A percentile compares a stretch with the other conserved stretches of the same genome.
Conservation (phyloP, 2,888 invertebrate species). For the Balanococcus diminutus region DNA sequence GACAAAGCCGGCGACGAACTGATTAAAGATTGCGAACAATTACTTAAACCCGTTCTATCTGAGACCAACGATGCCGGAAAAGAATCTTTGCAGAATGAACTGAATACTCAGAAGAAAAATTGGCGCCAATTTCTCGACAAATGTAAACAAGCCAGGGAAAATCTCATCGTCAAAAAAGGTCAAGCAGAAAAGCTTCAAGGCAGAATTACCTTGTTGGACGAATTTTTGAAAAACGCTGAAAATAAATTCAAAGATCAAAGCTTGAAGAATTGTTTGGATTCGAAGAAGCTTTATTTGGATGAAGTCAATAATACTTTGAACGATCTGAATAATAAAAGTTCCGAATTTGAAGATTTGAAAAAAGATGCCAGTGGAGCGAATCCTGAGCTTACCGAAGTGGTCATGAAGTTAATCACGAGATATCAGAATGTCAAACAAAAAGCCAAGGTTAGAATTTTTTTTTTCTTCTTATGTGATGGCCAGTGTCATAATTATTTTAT, state of each 20-base stretch:
- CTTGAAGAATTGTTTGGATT: constrained; percentile 81
- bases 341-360: constrained; percentile 73
- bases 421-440: constrained; percentile 82
- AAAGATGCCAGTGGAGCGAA: constrained; percentile 76
- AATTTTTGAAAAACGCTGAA: constrained; percentile 87
- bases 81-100: constrained; percentile 73
- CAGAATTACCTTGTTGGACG: constrained; percentile 76
- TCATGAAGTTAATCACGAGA: constrained; percentile 78
- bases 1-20: constrained; percentile 75
- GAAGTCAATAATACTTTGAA: constrained; percentile 75
- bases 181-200: constrained; percentile 71
- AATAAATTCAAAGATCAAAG: constrained; percentile 86
- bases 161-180: constrained; percentile 66
- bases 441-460: constrained; percentile 65
- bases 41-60: constrained; percentile 74
- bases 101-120: constrained; percentile 73
- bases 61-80: constrained; percentile 82
- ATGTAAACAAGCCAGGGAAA: constrained; percentile 68
- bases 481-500: too few relatives aligned
- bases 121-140: constrained; percentile 78
- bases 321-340: constrained; percentile 72
- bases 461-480: too few relatives aligned
- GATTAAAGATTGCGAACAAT: constrained; percentile 72
- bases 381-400: constrained; percentile 73
- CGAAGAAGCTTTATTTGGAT: constrained; percentile 78